These are phyloP conservation scores for Hycleus phaleratus DNA, from an alignment of 1,140 invertebrate species.

Conservation along the genomic window DNA sequence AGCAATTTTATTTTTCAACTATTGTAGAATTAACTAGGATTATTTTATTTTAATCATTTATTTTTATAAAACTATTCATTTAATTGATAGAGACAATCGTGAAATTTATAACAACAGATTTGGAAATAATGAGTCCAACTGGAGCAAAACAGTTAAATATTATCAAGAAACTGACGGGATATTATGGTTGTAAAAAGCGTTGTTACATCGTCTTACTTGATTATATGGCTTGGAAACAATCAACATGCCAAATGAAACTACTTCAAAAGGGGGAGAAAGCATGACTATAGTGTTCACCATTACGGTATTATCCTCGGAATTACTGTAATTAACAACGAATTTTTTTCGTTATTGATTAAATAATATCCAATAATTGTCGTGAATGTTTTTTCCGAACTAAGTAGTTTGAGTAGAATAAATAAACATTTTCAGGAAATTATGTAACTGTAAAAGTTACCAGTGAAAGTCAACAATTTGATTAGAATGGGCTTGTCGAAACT, in stretches of 20 bases:
- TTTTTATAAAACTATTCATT: no score
- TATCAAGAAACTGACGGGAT: constrained; percentile 1
- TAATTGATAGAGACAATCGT: no score
- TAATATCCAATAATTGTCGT: neutral
- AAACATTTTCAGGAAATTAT: no score
- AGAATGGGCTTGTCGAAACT: constrained; percentile 2
- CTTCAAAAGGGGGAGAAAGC: constrained; percentile 4
- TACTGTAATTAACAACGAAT: neutral
- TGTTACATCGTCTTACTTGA: constrained; percentile 12
- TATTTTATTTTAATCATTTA: no score
- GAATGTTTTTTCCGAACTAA: no score
- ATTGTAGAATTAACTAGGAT: no score
- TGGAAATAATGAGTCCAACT: no score
- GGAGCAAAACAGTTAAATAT: no score
- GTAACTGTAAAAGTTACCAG: neutral
- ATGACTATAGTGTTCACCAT: constrained; percentile 7
- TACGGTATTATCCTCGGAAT: neutral
- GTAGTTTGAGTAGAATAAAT: no score
- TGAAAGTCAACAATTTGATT: constrained; percentile 10
- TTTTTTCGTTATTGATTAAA: neutral
- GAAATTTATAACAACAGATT: no score
- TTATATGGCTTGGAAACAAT: constrained; percentile 17
- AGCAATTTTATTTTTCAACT: no score
- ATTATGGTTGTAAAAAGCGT: constrained; percentile 11
- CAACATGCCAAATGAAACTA: constrained; percentile 12